Base-by-base conservation (phyloP, 2,888 invertebrate genomes). In the Troides helena region DNA sequence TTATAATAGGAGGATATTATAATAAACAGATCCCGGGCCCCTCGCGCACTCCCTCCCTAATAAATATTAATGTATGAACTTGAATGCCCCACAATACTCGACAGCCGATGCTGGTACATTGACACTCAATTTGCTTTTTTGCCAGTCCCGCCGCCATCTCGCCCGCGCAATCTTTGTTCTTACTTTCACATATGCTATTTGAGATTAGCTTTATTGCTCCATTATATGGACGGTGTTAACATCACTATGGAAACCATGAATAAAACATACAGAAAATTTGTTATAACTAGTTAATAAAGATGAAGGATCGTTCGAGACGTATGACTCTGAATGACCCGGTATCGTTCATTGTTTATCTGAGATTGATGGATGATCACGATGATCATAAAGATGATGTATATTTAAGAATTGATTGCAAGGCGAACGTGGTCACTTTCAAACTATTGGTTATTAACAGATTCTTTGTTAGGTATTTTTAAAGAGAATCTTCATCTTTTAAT, bases 1-100 rank as follows among this genome's bases (percentile, higher is more conserved):
- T 89, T 87, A 90, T 90, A 90, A 90, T 91, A 88, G 81, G 87
- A 85, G 92, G 92, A 92, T 89, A 92, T 92, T 90, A 92, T 90
- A 92, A 90, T 92, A 91, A 92, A 92, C 90, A 89, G 90, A 88
- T 86, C 86, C 82, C 83, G 84, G 86, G 80, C 89, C 90, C 89
- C 90, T 88, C 78, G 76, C 75, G 71, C 73, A 73, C 78, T 80
- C 85, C 85, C 87, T 87, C 87, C 86, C 89, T 88, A 91, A 91
- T 90, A 91, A 90, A 91, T 92, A 90, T 91, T 90, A 92, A 92
- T 91, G 87, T 87, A 86, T 86, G 87, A 90, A 89, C 91, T 88
- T 90, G 86, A 90, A 87, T 85, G 85, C 83, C 82, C 81, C 83
- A 85, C 87, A 86, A 86, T 87, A 81, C 80, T 76, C 77, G 72